phyloP scores from a whole-genome alignment of 2,888 invertebrate genomes.

The Mycalesis mineus region DNA sequence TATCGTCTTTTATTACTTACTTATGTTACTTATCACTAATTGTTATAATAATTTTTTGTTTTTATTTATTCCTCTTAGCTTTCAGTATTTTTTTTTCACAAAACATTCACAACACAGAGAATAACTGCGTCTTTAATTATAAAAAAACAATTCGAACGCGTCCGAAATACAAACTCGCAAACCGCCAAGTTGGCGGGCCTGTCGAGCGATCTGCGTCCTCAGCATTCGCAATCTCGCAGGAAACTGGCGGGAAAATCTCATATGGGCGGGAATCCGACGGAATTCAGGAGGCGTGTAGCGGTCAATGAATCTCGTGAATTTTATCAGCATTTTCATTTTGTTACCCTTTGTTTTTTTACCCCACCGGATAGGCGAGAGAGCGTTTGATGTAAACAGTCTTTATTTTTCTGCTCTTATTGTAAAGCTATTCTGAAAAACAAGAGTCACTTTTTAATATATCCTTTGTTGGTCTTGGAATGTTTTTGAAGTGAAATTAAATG shows the following conservation, averaged over 20 bases:
- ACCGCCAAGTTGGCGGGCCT: constrained; percentile 1
- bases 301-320: constrained; percentile 18
- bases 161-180: constrained; percentile 4
- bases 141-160: not conserved
- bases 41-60: too few species aligned
- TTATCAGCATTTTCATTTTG: constrained; percentile 7
- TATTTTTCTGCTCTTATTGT: not conserved
- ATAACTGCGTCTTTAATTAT: not conserved
- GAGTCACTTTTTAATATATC: not conserved
- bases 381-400: not conserved
- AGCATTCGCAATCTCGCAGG: constrained; percentile 41
- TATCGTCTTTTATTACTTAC: too few species aligned
- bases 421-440: not conserved
- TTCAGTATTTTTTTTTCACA: not conserved
- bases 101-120: not conserved
- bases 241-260: constrained; percentile 51
- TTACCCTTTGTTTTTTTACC: constrained; percentile 11
- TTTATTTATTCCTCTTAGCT: too few species aligned
- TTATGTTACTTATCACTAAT: too few species aligned
- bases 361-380: not conserved
- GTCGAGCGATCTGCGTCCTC: constrained; percentile 33
- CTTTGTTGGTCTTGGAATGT: not conserved
- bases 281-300: constrained; percentile 13
- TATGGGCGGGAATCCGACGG: constrained; percentile 30
- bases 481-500: not conserved